Evolutionary conservation across 2,113 vertebrate species (phyloP).

Genomic region (Conger conger): DNA sequence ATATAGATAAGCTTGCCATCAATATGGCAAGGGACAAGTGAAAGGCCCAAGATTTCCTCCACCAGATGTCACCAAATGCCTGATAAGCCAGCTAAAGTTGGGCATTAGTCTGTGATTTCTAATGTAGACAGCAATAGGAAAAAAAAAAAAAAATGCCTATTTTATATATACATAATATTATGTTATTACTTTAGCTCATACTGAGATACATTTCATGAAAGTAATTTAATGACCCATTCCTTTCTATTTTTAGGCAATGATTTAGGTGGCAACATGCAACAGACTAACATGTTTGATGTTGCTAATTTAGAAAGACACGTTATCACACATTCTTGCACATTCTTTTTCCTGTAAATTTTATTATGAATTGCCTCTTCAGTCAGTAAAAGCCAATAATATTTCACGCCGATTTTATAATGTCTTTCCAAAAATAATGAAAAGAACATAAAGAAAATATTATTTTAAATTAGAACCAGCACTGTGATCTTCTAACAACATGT

Average conservation of each 20-base stretch:
- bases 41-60: neutral
- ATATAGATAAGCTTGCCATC: too few species aligned
- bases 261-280: too few species aligned
- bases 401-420: neutral
- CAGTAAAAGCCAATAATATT: neutral
- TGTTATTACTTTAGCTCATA: too few species aligned
- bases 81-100: neutral
- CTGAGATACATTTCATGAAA: too few species aligned
- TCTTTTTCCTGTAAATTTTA: neutral
- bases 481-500: too few species aligned
- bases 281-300: too few species aligned
- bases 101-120: neutral
- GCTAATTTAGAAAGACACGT: too few species aligned
- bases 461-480: too few species aligned
- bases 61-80: neutral
- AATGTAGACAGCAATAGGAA: neutral
- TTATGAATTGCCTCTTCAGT: neutral
- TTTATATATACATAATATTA: too few species aligned
- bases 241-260: too few species aligned
- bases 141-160: too few species aligned
- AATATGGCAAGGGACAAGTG: neutral
- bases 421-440: neutral
- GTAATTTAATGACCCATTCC: too few species aligned
- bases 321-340: neutral
- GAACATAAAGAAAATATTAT: neutral